phyloP scores from a whole-genome alignment of 1,140 invertebrate genomes.

The Amyelois transitella region DNA sequence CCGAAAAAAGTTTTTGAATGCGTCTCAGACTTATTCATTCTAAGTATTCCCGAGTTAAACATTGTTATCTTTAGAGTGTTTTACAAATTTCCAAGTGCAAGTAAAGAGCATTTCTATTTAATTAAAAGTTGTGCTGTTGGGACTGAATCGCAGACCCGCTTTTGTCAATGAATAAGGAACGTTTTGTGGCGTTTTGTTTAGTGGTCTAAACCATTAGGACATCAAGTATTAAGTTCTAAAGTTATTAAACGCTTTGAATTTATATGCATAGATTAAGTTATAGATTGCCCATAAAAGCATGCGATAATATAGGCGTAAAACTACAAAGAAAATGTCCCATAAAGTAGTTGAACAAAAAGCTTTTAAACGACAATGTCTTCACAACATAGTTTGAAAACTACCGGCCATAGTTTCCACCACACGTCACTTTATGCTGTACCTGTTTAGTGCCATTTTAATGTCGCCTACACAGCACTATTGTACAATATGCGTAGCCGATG shows the following conservation, averaged over 20 bases:
- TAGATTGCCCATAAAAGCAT: neutral
- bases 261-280: neutral
- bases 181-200: neutral
- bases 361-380: conserved; percentile 1
- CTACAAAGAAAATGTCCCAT: neutral
- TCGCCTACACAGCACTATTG: neutral
- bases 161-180: neutral
- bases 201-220: neutral
- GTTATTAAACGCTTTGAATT: neutral
- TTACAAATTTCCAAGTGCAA: conserved; percentile 32
- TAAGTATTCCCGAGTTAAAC: conserved; percentile 14
- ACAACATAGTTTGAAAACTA: conserved; percentile 1
- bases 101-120: conserved; percentile 29
- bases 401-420: neutral
- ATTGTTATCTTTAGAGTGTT: conserved; percentile 31
- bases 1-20: neutral
- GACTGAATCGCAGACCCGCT: conserved; percentile 14
- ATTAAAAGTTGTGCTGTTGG: conserved; percentile 33
- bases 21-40: conserved; percentile 8
- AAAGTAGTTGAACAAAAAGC: neutral
- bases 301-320: neutral
- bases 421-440: conserved; percentile 2
- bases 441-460: conserved; percentile 5
- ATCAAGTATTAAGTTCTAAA: neutral
- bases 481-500: no score